These are phyloP conservation scores for Junonia oenone DNA, from an alignment of 2,888 invertebrate species.

Conservation along the genomic window DNA sequence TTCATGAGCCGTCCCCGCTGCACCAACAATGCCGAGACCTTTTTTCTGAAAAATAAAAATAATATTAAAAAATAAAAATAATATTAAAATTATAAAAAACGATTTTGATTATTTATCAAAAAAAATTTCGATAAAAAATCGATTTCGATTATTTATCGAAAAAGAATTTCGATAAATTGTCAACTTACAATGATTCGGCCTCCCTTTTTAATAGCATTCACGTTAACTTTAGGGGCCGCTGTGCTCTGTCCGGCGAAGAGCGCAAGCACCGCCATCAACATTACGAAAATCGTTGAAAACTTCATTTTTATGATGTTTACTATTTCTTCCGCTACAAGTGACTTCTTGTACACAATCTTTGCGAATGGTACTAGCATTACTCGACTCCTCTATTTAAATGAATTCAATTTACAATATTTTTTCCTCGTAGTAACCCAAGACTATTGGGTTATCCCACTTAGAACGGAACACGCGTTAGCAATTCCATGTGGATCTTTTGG, in stretches of 20 bases:
- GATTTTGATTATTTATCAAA: no score
- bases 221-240: conserved; percentile 38
- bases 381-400: conserved; percentile 3
- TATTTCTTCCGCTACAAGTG: not conserved
- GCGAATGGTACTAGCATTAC: conserved; percentile 1
- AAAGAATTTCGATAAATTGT: not conserved
- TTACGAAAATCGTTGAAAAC: conserved; percentile 34
- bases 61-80: not conserved
- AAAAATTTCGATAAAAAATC: no score
- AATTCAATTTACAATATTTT: not conserved
- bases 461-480: no score
- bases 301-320: conserved; percentile 35
- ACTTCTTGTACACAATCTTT: not conserved
- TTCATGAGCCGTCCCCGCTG: conserved; percentile 30
- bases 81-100: not conserved
- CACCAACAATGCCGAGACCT: conserved; percentile 25
- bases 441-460: not conserved
- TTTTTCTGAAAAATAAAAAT: conserved; percentile 26
- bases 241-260: conserved; percentile 32
- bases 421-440: conserved; percentile 5
- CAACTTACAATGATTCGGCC: conserved; percentile 30
- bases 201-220: conserved; percentile 35
- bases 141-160: not conserved
- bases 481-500: not conserved
- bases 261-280: conserved; percentile 36